Evolutionary conservation across 2,888 invertebrate genomes (phyloP).

Genomic region (Pristionchus japonicus): DNA sequence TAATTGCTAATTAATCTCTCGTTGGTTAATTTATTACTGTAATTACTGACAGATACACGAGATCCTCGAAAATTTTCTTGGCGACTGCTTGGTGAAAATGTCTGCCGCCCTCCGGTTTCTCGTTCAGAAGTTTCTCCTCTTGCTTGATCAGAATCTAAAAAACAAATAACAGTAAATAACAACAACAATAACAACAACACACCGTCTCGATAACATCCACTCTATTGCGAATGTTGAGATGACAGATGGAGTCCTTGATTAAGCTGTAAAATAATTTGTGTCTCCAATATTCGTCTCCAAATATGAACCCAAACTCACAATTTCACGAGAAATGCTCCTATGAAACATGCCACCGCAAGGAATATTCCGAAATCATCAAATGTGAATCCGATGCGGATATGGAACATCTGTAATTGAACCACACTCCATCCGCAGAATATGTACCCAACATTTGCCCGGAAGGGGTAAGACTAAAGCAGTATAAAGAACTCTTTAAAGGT

Average conservation of each 20-base stretch:
- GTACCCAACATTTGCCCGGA: too few relatives aligned
- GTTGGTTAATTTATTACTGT: not conserved
- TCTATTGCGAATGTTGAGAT: not conserved
- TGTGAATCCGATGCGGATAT: too few relatives aligned
- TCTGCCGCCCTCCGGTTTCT: not conserved
- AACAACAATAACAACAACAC: too few relatives aligned
- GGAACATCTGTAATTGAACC: too few relatives aligned
- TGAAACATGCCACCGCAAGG: too few relatives aligned
- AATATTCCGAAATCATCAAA: too few relatives aligned
- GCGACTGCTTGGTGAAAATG: not conserved
- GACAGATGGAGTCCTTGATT: not conserved
- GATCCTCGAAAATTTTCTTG: not conserved
- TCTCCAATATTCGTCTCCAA: not conserved
- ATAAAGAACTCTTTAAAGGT: too few relatives aligned
- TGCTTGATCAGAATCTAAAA: not conserved
- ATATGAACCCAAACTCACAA: not conserved
- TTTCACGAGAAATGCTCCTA: too few relatives aligned
- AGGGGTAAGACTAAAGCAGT: too few relatives aligned
- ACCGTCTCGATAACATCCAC: not conserved
- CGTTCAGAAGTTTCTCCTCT: not conserved
- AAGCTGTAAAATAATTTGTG: not conserved
- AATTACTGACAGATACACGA: not conserved
- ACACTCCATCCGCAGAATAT: too few relatives aligned
- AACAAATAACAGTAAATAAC: not conserved
- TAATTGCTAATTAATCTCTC: too few relatives aligned